Conservation (phyloP, 2,113 vertebrate genomes). For the Callionymus lyra region DNA sequence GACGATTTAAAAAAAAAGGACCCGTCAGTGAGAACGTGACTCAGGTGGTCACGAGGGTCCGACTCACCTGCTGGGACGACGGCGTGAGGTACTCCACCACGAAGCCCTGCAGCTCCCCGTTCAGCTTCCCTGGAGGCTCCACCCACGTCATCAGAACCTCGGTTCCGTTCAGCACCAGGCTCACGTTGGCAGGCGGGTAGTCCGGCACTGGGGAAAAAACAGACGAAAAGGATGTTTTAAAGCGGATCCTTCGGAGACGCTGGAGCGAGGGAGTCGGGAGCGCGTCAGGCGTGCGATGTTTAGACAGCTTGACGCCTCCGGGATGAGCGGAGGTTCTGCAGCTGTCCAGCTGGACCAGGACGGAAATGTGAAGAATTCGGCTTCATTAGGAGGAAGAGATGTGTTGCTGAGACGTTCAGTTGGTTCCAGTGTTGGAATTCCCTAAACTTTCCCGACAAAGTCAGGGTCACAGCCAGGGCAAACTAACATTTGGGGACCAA, state of each 20-base stretch:
- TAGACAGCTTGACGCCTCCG: slow-evolving; percentile 36
- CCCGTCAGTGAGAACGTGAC: neutral
- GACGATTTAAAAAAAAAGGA: slow-evolving; percentile 2
- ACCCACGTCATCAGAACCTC: slow-evolving; percentile 70
- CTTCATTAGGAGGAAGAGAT: slow-evolving; percentile 17
- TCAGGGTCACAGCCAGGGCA: no score
- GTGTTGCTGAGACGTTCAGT: no score
- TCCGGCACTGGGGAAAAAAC: slow-evolving; percentile 72
- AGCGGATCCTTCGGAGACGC: slow-evolving; percentile 1
- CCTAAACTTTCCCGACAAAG: no score
- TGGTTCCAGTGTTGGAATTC: no score
- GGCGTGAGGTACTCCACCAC: slow-evolving; percentile 69
- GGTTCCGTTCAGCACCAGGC: slow-evolving; percentile 67
- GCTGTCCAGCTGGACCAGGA: slow-evolving; percentile 9
- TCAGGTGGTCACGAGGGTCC: neutral
- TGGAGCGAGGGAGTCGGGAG: slow-evolving; percentile 14
- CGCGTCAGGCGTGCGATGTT: slow-evolving; percentile 43
- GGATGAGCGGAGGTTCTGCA: slow-evolving; percentile 29
- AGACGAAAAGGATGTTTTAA: neutral
- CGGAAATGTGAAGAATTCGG: slow-evolving; percentile 35
- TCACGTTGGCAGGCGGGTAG: slow-evolving; percentile 70
- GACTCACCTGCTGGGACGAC: slow-evolving; percentile 30
- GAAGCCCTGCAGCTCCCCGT: slow-evolving; percentile 77
- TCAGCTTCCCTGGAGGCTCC: slow-evolving; percentile 61
- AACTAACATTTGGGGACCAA: no score